Conservation (phyloP, 2,888 invertebrate species). For the Tenthredo amoena region DNA sequence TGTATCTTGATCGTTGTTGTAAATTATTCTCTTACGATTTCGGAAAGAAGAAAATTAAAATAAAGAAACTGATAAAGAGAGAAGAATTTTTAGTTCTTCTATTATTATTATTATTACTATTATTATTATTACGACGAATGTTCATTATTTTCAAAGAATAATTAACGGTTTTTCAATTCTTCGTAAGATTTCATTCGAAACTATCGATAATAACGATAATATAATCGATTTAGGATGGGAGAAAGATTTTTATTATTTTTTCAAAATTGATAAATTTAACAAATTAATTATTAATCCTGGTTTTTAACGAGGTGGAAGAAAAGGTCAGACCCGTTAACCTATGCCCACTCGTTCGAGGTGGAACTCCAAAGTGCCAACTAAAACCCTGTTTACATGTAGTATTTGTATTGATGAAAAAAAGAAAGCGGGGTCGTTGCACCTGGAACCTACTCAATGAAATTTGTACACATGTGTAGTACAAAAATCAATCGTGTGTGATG, state of each 20-base stretch:
- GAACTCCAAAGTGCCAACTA: neutral
- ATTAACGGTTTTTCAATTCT: neutral
- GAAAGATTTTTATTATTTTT: neutral
- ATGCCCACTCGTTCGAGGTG: neutral
- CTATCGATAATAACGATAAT: neutral
- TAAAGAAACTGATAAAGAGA: too few relatives aligned
- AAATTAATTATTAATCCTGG: neutral
- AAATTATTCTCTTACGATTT: neutral
- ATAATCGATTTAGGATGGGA: neutral
- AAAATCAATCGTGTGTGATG: neutral
- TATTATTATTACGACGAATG: too few relatives aligned
- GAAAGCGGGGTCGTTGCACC: conserved; percentile 33
- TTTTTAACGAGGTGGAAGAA: neutral
- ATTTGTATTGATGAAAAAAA: neutral
- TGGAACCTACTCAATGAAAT: neutral
- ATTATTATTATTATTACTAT: too few relatives aligned
- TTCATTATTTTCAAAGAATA: neutral
- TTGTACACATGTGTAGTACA: neutral
- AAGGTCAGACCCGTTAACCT: conserved; percentile 3
- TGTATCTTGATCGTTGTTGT: neutral
- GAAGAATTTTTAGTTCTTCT: too few relatives aligned
- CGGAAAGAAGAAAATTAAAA: neutral
- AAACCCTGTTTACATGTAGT: neutral
- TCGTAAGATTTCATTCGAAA: too few relatives aligned
- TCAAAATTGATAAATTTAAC: neutral